Conservation (phyloP, 2,888 invertebrate species). For the Myopa testacea region DNA sequence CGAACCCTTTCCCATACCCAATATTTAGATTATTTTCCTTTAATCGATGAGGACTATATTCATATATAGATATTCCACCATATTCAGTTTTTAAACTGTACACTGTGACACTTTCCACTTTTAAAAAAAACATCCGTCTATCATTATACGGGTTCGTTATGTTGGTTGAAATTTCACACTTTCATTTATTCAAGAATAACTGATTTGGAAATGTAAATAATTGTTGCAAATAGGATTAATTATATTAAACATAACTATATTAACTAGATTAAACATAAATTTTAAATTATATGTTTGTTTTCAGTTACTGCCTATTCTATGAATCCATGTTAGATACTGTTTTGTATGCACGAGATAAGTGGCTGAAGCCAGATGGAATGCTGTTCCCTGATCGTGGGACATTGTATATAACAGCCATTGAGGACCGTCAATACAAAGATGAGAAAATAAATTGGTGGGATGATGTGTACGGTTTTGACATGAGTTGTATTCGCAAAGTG, state of each 20-base stretch:
- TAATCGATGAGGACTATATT: no score
- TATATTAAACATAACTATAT: no score
- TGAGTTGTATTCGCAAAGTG: constrained; percentile 97
- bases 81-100: no score
- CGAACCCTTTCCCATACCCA: no score
- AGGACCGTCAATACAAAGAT: constrained; percentile 99
- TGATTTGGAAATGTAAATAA: background rate
- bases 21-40: no score
- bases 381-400: constrained; percentile 95
- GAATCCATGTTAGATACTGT: constrained; percentile 99
- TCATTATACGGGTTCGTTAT: no score
- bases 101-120: no score
- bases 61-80: no score
- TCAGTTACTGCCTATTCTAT: constrained; percentile 87
- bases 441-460: constrained; percentile 99
- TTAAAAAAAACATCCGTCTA: no score
- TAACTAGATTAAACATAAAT: background rate
- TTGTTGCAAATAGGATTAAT: background rate
- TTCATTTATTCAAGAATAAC: no score
- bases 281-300: constrained; percentile 21
- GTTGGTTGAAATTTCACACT: no score
- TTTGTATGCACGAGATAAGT: constrained; percentile 97
- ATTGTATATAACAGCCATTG: constrained; percentile 91
- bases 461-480: constrained; percentile 99
- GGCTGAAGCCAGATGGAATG: constrained; percentile 92